Evolutionary conservation across 2,888 invertebrate genomes (phyloP).

Genomic region (Agelastica alni): DNA sequence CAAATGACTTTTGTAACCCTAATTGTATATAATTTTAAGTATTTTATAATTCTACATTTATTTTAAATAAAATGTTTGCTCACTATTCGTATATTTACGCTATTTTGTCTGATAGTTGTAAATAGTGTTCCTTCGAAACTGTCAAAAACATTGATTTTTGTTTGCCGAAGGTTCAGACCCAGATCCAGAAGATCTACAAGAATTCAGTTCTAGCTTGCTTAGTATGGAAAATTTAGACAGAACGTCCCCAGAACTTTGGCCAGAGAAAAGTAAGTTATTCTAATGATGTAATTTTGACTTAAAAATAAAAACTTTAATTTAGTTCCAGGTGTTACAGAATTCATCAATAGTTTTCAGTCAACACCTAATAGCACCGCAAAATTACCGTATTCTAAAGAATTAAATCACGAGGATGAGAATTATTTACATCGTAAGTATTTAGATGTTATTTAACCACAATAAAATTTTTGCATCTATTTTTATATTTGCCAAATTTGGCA

Average conservation of each 20-base stretch:
- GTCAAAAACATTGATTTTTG: constrained; percentile 36
- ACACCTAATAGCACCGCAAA: constrained; percentile 63
- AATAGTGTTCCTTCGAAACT: constrained; percentile 21
- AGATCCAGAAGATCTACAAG: constrained; percentile 44
- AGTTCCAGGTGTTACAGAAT: constrained; percentile 92
- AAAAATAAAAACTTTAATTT: constrained; percentile 31
- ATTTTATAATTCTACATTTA: neutral
- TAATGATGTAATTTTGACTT: neutral
- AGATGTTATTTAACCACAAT: neutral
- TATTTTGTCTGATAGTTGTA: neutral
- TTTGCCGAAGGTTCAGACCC: constrained; percentile 36
- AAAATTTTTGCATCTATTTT: no score
- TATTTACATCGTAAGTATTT: constrained; percentile 75
- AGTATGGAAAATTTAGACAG: constrained; percentile 91
- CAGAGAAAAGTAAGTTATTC: constrained; percentile 80
- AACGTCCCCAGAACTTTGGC: constrained; percentile 96
- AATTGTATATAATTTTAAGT: neutral
- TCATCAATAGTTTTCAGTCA: constrained; percentile 66
- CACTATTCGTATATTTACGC: neutral
- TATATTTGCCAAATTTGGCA: no score
- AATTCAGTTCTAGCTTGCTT: constrained; percentile 74
- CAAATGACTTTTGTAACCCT: neutral
- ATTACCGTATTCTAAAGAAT: constrained; percentile 71
- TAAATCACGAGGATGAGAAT: constrained; percentile 73
- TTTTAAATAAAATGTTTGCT: neutral